phyloP scores from a whole-genome alignment of 2,888 invertebrate species.

The Apodemia mormo region DNA sequence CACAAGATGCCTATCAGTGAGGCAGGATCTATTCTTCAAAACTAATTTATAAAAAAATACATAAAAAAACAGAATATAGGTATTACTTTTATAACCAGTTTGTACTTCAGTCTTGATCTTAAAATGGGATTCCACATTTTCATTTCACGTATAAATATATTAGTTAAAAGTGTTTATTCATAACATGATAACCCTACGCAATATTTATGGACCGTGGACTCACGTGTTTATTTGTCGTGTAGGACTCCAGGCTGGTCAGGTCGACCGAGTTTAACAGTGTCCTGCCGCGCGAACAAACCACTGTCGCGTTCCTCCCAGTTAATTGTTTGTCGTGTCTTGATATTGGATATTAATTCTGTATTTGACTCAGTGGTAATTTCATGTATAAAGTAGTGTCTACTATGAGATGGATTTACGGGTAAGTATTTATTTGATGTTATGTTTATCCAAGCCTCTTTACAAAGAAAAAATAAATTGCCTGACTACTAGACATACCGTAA shows the following conservation, averaged over 20 bases:
- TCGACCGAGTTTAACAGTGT: background rate
- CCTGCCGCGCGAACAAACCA: background rate
- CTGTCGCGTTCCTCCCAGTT: background rate
- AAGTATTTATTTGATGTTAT: slow-evolving; percentile 37
- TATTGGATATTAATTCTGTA: background rate
- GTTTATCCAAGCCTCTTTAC: too few relatives aligned
- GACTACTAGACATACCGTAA: too few relatives aligned
- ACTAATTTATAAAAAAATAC: too few relatives aligned
- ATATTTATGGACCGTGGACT: background rate
- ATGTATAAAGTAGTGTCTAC: slow-evolving; percentile 46
- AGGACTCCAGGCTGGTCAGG: background rate
- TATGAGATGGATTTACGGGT: slow-evolving; percentile 68
- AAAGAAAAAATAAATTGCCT: too few relatives aligned
- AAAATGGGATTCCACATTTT: too few relatives aligned
- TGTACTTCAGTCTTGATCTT: too few relatives aligned
- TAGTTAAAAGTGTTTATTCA: too few relatives aligned
- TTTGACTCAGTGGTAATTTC: slow-evolving; percentile 36
- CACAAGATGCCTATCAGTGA: too few relatives aligned
- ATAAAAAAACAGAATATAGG: too few relatives aligned
- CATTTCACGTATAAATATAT: too few relatives aligned
- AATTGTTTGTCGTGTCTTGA: background rate
- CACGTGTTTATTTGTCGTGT: background rate
- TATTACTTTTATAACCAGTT: too few relatives aligned
- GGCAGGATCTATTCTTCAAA: too few relatives aligned
- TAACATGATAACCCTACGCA: background rate